Base-by-base conservation (phyloP, 2,113 vertebrate species). In the Pollachius pollachius region DNA sequence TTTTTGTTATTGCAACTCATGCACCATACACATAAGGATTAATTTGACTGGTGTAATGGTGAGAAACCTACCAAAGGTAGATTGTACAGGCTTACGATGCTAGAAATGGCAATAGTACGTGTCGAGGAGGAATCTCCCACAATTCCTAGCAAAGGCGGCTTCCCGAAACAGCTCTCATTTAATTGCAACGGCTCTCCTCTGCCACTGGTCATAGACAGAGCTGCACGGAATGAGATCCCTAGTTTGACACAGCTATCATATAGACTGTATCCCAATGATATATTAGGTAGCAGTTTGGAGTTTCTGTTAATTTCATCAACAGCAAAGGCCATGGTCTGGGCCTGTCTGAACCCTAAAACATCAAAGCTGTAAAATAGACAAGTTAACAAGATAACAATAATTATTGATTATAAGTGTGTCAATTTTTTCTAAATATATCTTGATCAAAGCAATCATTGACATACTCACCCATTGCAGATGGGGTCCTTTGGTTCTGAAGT, bases 291-390 rank as follows among this genome's bases (percentile, higher is more conserved):
- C 54, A 90, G 68, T 15, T 73, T 52, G 1, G 77, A 64, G 77
- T 84, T 81, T 23, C 17, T 81, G 75, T 91, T 91, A 48, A 91
- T 89, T 52, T 91, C 88, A 52, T 85, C 72, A 56, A 91, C 81
- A 16, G 90, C 80, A 80, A 89, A 91, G 30, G 75, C 81, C 88
- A 91, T 90, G 11, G 88, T 86, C 79, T 73, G 67, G 41, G 84
- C 89, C 34, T 78, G 76, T 64, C 84, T 78, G 37, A 90, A 88
- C 3, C 80, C 85, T 67, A 72, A 63, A 62, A 79, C 54, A 19
- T 89, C 76, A 72, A 91, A 81, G 30, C 85, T 87, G 65, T 34
- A 6, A 54, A 16, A 66, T 3, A 2, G 8, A 18, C 52, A 11
- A 67, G 18, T 11, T 15, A 6, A 25, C 5, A 23, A 23, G 23